Evolutionary conservation across 2,888 invertebrate species (phyloP).

Genomic region (Agrochola lychnidis): DNA sequence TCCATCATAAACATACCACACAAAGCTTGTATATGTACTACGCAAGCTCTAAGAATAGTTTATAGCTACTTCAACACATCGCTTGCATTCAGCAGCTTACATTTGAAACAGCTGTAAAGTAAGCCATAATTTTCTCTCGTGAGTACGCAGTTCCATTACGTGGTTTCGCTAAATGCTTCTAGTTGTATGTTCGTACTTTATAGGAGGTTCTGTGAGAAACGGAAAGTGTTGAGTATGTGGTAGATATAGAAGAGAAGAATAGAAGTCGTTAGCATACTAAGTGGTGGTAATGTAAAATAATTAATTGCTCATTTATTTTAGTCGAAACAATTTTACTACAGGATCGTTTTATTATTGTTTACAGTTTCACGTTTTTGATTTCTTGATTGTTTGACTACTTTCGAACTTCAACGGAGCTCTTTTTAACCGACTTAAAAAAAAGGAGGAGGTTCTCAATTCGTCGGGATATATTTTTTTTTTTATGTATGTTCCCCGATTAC

Average conservation of each 20-base stretch:
- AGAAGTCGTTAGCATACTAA: background rate
- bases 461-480: too few species aligned
- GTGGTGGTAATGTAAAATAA: too few species aligned
- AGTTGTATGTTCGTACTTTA: constrained; percentile 15
- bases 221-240: background rate
- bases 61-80: constrained; percentile 40
- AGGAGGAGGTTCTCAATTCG: too few species aligned
- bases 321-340: too few species aligned
- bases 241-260: background rate
- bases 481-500: too few species aligned
- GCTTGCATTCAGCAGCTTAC: constrained; percentile 48
- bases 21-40: background rate
- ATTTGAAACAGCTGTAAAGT: constrained; percentile 32
- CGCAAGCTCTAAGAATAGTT: constrained; percentile 34
- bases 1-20: background rate
- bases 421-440: too few species aligned
- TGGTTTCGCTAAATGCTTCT: constrained; percentile 32
- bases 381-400: background rate
- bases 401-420: background rate
- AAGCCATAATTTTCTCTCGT: constrained; percentile 51
- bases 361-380: background rate
- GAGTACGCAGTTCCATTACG: constrained; percentile 48
- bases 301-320: background rate
- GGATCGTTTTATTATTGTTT: background rate
- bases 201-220: background rate